Evolutionary conservation across 2,888 invertebrate genomes (phyloP), one percentile per base, ranked within the genome.

Genomic region (Creontiades dilutus): DNA sequence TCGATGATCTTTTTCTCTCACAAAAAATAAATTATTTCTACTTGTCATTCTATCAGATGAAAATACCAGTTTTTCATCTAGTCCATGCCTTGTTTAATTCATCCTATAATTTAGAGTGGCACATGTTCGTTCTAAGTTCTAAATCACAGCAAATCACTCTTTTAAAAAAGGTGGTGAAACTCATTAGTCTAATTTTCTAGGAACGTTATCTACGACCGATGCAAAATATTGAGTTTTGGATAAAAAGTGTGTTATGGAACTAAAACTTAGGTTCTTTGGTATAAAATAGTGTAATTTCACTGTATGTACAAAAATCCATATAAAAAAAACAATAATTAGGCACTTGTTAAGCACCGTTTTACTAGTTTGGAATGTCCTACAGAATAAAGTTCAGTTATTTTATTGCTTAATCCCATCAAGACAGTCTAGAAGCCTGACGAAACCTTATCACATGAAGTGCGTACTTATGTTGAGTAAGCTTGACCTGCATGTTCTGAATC

Each of bases 231-330:
- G n/a, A 48, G 88, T 52, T n/a, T 55, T 88, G 46, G 28, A 52
- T 47, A 55, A 78, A 52, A 55, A 88, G 47, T 57, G 28, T 55
- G 55, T 61, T 55, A 46, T 78, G 52, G 27, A 78, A 88, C 88
- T 88, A 76, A 86, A 76, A 75, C 55, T 88, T 68, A 55, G 52
- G 68, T 48, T 88, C 88, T 88, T 88, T 88, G 88, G 88, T 78
- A 88, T 78, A 76, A 88, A 88, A 88, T 78, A 78, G 80, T 88
- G 27, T 88, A 88, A 88, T 88, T 76, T 88, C 46, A 68, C n/a
- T 75, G n/a, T 88, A 48, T 47, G 28, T 86, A 86, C 86, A 86
- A 75, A 86, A 82, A 75, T 19, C 46, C 78, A 23, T 5, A 23
- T 23, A 19, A 75, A 75, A 37, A 37, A 28, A 85, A 57, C 19